These are phyloP conservation scores for Cyphomyrus plagiostoma DNA, from an alignment of 2,113 vertebrate genomes.

Conservation along the genomic window DNA sequence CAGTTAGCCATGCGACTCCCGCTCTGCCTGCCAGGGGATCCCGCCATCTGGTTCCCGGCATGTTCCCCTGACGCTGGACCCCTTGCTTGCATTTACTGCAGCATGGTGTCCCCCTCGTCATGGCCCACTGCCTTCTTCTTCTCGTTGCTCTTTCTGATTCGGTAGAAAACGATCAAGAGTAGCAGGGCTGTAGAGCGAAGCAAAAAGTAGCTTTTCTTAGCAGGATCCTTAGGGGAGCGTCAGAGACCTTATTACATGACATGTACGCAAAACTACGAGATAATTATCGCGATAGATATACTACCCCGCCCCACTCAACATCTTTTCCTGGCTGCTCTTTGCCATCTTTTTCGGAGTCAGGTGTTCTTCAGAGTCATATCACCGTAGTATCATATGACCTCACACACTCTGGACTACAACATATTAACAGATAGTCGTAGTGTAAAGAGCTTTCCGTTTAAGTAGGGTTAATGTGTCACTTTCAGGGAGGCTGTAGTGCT, in stretches of 20 bases:
- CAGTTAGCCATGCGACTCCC: neutral
- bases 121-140: neutral
- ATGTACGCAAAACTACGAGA: neutral
- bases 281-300: too few species aligned
- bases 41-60: neutral
- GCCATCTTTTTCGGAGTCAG: neutral
- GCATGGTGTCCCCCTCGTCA: slow-evolving; percentile 40
- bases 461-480: neutral
- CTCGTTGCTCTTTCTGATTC: slow-evolving; percentile 30
- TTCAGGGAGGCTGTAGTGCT: neutral
- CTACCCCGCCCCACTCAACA: too few species aligned
- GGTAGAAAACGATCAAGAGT: slow-evolving; percentile 45
- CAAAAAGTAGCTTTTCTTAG: neutral
- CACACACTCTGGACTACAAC: neutral
- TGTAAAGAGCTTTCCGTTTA: neutral
- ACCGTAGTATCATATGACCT: neutral
- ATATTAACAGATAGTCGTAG: neutral
- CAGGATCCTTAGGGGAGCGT: neutral
- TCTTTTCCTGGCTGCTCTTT: neutral
- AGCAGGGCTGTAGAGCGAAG: slow-evolving; percentile 41
- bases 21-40: neutral
- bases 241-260: neutral
- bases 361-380: neutral
- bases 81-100: slow-evolving; percentile 38
- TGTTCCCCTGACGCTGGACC: neutral